These are phyloP conservation scores for Heterodera carotae DNA, from an alignment of 1,140 invertebrate genomes.

Conservation along the genomic window DNA sequence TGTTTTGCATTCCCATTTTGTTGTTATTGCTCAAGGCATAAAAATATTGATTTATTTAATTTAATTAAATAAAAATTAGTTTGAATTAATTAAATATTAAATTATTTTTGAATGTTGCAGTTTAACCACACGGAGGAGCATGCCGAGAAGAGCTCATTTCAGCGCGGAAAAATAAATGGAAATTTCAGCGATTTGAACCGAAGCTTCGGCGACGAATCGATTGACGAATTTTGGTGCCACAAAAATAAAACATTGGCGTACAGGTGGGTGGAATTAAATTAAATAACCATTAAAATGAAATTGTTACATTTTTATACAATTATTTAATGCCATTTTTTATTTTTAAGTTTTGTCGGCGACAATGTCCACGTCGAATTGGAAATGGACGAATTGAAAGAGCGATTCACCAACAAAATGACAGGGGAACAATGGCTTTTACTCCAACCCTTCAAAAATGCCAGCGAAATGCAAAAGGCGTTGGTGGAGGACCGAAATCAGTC, in stretches of 20 bases:
- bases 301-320: not conserved
- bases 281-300: not conserved
- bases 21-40: too few relatives aligned
- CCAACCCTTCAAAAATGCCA: not conserved
- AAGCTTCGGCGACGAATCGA: conserved; percentile 16
- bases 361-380: not conserved
- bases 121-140: not conserved
- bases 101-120: conserved; percentile 2
- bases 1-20: too few relatives aligned
- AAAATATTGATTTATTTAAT: too few relatives aligned
- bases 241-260: not conserved
- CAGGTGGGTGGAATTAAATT: not conserved
- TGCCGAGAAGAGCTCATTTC: conserved; percentile 27
- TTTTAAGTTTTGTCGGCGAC: not conserved
- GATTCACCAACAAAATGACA: not conserved
- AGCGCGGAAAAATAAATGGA: conserved; percentile 12
- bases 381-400: not conserved
- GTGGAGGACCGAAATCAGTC: conserved; percentile 16
- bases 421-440: not conserved
- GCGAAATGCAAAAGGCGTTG: not conserved
- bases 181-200: conserved; percentile 16
- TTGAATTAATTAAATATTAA: too few relatives aligned
- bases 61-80: not conserved
- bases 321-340: not conserved
- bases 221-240: not conserved